Evolutionary conservation across 2,113 vertebrate species (phyloP), one percentile per base, ranked within the genome.

Genomic region (Nibea coibor): DNA sequence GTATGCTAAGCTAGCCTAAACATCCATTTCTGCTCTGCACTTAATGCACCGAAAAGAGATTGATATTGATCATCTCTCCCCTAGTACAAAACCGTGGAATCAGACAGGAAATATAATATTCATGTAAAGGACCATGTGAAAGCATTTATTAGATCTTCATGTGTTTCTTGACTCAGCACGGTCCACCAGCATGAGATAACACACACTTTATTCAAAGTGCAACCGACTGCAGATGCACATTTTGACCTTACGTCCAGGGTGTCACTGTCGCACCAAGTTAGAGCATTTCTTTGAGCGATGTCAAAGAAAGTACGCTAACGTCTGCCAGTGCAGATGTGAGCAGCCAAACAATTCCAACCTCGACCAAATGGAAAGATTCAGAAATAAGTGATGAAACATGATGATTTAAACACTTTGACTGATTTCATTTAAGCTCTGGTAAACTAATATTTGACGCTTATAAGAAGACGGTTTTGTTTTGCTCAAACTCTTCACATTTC

Each of bases 211-310:
- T 24, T 26, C 10, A 43, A 20, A 43, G 11, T 56, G 19, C 51
- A 47, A 22, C 62, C 1, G 9, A 31, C 11, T 63, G 19, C 48
- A 64, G 50, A 56, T 28, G 43, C 15, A 39, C 2, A 59, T 43
- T 43, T 14, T 26, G 61, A 63, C 26, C 48, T 19, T 28, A 4
- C 28, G 56, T 63, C 24, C 35, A 24, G 3, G 48, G 20, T 57
- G 58, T 78, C 15, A 0, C 45, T 59, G 26, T 54, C 65, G 51
- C 16, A 26, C 47, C 42, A 77, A 22, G 28, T 68, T 66, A 50
- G 11, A 15, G 14, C 26, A 10, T 4, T 12, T 9, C 35, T 39
- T 39, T 39, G 35, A 39, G 35, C 35, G 8, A 2, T n/a, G 22
- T 45, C 11, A 47, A 71, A 45, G 42, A 72, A 17, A 31, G 57